Conservation (phyloP, 1,140 invertebrate species). For the Rhynchophorus ferrugineus region DNA sequence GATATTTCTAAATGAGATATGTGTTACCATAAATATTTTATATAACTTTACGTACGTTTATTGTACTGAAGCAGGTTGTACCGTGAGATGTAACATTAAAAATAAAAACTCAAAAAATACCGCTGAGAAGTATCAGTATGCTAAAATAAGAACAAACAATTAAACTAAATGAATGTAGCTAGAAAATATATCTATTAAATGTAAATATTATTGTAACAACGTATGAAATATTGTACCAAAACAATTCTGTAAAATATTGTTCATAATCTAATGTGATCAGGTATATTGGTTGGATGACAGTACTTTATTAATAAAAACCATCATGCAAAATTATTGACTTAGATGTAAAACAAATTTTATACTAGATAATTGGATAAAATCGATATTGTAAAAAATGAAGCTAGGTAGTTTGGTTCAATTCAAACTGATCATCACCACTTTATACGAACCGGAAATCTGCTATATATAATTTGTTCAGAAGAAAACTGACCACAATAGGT, state of each 20-base stretch:
- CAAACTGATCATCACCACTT: neutral
- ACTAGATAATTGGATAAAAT: neutral
- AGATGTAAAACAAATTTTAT: neutral
- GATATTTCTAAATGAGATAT: slow-evolving; percentile 20
- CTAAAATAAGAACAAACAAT: too few relatives aligned
- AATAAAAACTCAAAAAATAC: neutral
- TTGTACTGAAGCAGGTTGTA: slow-evolving; percentile 7
- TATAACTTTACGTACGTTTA: slow-evolving; percentile 16
- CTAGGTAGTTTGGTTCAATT: neutral
- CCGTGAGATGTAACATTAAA: neutral
- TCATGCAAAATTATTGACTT: slow-evolving; percentile 5
- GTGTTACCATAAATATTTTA: slow-evolving; percentile 21
- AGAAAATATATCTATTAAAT: neutral
- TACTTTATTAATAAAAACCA: slow-evolving; percentile 16
- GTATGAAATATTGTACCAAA: slow-evolving; percentile 18
- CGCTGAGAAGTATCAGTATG: neutral
- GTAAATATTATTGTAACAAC: slow-evolving; percentile 16
- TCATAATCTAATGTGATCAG: slow-evolving; percentile 9
- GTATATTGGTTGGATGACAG: slow-evolving; percentile 15
- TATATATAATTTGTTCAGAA: too few relatives aligned
- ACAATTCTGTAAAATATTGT: slow-evolving; percentile 20
- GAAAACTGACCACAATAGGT: too few relatives aligned
- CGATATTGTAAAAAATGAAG: neutral
- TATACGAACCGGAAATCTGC: too few relatives aligned
- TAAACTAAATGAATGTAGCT: neutral